phyloP scores from a whole-genome alignment of 2,797 vertebrate species.

The Pteropus rufus region DNA sequence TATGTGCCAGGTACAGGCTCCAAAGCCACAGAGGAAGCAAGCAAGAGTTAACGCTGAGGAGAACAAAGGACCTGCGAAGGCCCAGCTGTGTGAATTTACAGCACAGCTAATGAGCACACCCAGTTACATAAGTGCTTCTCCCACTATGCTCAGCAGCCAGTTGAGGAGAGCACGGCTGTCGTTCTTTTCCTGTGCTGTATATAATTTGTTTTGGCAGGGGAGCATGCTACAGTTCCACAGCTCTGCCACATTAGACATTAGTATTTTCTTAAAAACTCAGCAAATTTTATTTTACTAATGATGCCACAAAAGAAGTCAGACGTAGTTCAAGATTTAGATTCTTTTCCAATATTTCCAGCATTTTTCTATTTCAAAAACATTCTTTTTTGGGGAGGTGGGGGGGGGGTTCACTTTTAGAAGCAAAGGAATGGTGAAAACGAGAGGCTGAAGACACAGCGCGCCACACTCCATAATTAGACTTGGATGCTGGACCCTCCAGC shows the following conservation, averaged over 20 bases:
- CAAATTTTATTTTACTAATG: constrained; percentile 6
- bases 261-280: constrained; percentile 24
- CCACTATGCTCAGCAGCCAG: not conserved
- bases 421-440: not conserved
- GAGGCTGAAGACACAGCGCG: not conserved
- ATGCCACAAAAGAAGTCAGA: not conserved
- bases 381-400: not conserved
- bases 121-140: constrained; percentile 54
- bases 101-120: not conserved
- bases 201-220: not conserved
- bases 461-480: not conserved
- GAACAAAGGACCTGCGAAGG: not conserved
- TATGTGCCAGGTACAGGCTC: not conserved
- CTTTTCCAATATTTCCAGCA: not conserved
- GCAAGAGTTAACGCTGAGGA: not conserved
- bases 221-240: not conserved
- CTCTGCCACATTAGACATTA: not conserved
- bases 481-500: not conserved
- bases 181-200: constrained; percentile 30
- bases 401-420: constrained; percentile 29
- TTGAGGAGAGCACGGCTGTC: not conserved
- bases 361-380: constrained; percentile 20
- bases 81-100: not conserved
- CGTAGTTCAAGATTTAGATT: not conserved
- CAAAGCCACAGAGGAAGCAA: not conserved